Percentiles rank a stretch among this genome's conserved stretches.
Conservation (phyloP, 1,140 invertebrate genomes). For the Lerema accius region DNA sequence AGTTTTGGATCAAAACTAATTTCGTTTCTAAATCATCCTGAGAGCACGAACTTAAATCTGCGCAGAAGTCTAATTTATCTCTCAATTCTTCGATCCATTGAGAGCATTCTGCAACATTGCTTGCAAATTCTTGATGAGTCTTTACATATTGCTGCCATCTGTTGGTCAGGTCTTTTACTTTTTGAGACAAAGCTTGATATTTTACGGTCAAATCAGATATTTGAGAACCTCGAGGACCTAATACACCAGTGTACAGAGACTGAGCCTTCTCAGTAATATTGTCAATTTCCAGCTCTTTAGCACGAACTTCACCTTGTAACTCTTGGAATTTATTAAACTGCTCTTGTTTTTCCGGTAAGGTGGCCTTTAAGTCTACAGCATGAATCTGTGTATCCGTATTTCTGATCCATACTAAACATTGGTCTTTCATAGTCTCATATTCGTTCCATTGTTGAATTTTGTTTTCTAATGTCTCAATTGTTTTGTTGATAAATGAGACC, state of each 20-base stretch:
- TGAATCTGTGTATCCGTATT: constrained; percentile 94
- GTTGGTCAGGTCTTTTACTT: constrained; percentile 94
- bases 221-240: constrained; percentile 86
- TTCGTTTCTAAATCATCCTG: constrained; percentile 94
- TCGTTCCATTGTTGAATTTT: constrained; percentile 96
- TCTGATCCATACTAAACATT: constrained; percentile 93
- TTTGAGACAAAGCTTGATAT: constrained; percentile 94
- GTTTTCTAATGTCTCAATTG: constrained; percentile 89
- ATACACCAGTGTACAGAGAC: constrained; percentile 88
- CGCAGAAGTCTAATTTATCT: constrained; percentile 92
- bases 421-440: constrained; percentile 94
- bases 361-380: constrained; percentile 93
- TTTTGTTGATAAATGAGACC: constrained; percentile 88
- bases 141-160: constrained; percentile 96
- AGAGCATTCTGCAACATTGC: constrained; percentile 89
- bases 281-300: constrained; percentile 96
- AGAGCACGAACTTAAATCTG: constrained; percentile 90
- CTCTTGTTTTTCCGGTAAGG: constrained; percentile 91
- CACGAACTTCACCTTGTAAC: constrained; percentile 93
- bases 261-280: constrained; percentile 95
- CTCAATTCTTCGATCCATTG: constrained; percentile 94
- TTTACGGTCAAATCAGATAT: constrained; percentile 94
- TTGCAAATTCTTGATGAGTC: constrained; percentile 94
- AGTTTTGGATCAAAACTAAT: constrained; percentile 92
- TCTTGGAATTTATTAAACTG: constrained; percentile 91